These are phyloP conservation scores for Dermatemys mawii DNA, from an alignment of 2,113 vertebrate species.

Conservation along the genomic window DNA sequence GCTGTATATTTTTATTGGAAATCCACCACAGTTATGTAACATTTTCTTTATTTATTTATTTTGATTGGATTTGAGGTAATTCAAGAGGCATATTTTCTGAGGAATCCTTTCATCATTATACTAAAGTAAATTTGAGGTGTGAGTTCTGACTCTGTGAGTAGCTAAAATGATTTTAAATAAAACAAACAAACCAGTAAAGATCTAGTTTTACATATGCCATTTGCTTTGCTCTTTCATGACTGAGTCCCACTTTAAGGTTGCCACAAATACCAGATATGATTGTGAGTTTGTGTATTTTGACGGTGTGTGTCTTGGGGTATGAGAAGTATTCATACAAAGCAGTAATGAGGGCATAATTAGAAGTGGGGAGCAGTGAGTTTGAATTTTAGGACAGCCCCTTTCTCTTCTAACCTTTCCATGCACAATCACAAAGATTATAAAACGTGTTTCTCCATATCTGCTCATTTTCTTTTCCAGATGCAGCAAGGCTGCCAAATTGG, in stretches of 20 bases:
- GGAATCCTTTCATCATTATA: background rate
- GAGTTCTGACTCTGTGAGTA: background rate
- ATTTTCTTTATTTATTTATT: background rate
- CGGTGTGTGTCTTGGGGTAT: background rate
- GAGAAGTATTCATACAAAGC: background rate
- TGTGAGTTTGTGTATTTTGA: background rate
- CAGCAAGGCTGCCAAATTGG: conserved; percentile 13
- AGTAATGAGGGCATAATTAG: background rate
- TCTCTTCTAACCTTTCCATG: conserved; percentile 16
- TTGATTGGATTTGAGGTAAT: background rate
- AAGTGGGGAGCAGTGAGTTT: background rate
- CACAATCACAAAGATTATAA: conserved; percentile 4
- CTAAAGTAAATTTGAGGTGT: background rate
- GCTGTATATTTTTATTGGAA: conserved; percentile 48
- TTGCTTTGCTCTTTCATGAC: background rate
- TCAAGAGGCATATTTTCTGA: background rate
- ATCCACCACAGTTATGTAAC: conserved; percentile 3
- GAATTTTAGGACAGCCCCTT: background rate
- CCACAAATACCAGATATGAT: background rate
- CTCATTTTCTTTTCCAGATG: conserved; percentile 35
- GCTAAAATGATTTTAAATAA: conserved; percentile 1
- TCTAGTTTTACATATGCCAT: background rate
- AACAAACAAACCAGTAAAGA: background rate
- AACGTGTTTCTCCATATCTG: background rate
- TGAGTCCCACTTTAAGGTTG: background rate